phyloP scores from a whole-genome alignment of 2,797 vertebrate species.

The Enteromius radiatus region DNA sequence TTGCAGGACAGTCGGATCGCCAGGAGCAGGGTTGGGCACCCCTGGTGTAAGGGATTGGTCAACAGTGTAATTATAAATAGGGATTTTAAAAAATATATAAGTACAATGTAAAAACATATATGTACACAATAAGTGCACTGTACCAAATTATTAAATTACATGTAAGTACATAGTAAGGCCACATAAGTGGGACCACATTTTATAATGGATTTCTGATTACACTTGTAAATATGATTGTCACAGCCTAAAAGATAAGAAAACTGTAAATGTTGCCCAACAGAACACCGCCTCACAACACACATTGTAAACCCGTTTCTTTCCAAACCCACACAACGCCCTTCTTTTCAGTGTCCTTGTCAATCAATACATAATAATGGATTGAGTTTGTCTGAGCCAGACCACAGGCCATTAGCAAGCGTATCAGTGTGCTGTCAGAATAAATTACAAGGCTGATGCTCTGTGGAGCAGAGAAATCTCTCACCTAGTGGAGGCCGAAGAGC shows the following conservation, averaged over 20 bases:
- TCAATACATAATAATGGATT: slow-evolving; percentile 64
- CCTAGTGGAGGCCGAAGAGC: slow-evolving; percentile 44
- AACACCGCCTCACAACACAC: background rate
- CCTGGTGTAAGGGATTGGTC: too few relatives aligned
- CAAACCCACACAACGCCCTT: slow-evolving; percentile 40
- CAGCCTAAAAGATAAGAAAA: background rate
- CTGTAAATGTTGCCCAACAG: background rate
- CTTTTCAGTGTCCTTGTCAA: slow-evolving; percentile 54
- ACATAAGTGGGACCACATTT: background rate
- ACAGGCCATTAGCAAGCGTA: slow-evolving; percentile 59
- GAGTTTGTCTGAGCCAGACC: slow-evolving; percentile 52
- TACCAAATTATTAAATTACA: too few relatives aligned
- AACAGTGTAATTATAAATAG: too few relatives aligned
- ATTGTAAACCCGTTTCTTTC: background rate
- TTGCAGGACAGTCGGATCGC: too few relatives aligned
- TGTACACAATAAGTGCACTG: too few relatives aligned
- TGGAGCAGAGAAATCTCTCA: slow-evolving; percentile 12
- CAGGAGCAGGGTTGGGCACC: too few relatives aligned
- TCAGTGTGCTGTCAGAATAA: slow-evolving; percentile 58
- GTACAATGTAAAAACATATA: too few relatives aligned
- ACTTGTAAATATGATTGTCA: background rate
- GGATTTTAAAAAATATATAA: too few relatives aligned
- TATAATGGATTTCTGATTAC: background rate
- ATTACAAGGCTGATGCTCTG: slow-evolving; percentile 39
- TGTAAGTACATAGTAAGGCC: too few relatives aligned